These are phyloP conservation scores for Tetragnatha versicolor DNA, from an alignment of 1,140 invertebrate species.

Conservation along the genomic window DNA sequence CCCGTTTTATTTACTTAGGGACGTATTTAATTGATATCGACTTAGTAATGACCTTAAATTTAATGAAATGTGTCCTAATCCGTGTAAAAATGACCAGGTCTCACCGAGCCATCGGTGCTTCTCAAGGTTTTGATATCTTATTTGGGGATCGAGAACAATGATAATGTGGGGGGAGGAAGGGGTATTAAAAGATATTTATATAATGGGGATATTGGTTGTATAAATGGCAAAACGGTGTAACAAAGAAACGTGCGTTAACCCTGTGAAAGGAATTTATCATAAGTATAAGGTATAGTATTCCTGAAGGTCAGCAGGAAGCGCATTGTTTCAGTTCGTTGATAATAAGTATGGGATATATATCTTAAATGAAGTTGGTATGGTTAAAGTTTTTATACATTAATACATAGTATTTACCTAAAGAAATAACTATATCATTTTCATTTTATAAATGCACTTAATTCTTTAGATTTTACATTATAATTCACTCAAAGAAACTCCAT, in stretches of 20 bases:
- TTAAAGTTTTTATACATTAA: no score
- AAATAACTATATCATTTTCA: no score
- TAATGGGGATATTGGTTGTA: conserved; percentile 6
- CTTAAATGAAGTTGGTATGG: no score
- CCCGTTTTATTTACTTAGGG: conserved; percentile 53
- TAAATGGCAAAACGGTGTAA: background rate
- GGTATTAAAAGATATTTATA: conserved; percentile 26
- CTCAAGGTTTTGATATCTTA: conserved; percentile 5
- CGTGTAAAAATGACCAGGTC: conserved; percentile 42
- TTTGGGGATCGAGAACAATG: background rate
- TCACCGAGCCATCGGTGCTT: background rate
- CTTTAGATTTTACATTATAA: no score
- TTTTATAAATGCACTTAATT: no score
- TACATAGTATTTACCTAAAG: no score
- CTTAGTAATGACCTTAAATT: conserved; percentile 50
- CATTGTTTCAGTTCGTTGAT: no score
- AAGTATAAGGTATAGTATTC: no score
- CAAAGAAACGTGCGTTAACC: conserved; percentile 34
- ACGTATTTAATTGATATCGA: conserved; percentile 53
- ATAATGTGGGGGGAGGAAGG: background rate
- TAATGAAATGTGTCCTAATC: conserved; percentile 51
- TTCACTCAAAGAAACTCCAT: no score
- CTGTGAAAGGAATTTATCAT: conserved; percentile 11
- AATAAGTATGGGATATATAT: no score
- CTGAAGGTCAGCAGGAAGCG: no score